phyloP scores from a whole-genome alignment of 1,140 invertebrate genomes.

The Centruroides vittatus region DNA sequence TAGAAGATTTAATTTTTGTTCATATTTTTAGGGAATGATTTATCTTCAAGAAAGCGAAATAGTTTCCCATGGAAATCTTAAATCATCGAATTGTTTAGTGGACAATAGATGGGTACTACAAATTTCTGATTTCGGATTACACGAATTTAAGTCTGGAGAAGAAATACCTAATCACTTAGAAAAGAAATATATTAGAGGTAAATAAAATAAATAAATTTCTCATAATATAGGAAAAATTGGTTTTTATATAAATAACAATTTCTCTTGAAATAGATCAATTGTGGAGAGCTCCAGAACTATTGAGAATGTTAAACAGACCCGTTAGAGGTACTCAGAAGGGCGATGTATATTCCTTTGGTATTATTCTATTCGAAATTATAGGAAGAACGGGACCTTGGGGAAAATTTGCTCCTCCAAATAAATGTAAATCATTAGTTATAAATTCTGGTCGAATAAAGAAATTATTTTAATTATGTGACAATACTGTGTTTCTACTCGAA shows the following conservation, averaged over 20 bases:
- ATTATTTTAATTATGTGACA: background rate
- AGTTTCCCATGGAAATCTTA: slow-evolving; percentile 71
- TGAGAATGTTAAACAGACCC: slow-evolving; percentile 34
- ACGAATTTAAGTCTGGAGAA: slow-evolving; percentile 45
- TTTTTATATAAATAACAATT: background rate
- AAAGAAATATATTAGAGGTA: no score
- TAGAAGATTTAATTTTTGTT: background rate
- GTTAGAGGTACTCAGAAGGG: slow-evolving; percentile 51
- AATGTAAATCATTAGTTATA: slow-evolving; percentile 5
- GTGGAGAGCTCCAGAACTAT: slow-evolving; percentile 52
- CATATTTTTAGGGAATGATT: slow-evolving; percentile 59
- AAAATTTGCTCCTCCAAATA: slow-evolving; percentile 8
- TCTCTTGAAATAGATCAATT: slow-evolving; percentile 33
- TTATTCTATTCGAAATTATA: slow-evolving; percentile 55
- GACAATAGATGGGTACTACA: slow-evolving; percentile 90
- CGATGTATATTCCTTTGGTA: slow-evolving; percentile 51
- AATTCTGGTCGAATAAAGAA: background rate
- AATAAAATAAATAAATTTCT: no score
- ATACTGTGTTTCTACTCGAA: slow-evolving; percentile 9
- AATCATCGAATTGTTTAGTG: slow-evolving; percentile 79
- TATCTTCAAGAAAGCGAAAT: slow-evolving; percentile 82
- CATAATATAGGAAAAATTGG: no score
- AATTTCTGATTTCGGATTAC: slow-evolving; percentile 74
- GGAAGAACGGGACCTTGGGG: slow-evolving; percentile 54
- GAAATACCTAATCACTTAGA: slow-evolving; percentile 1